Evolutionary conservation across 1,140 invertebrate genomes (phyloP), one percentile per base, ranked within the genome.

Genomic region (Megalonaias nervosa): DNA sequence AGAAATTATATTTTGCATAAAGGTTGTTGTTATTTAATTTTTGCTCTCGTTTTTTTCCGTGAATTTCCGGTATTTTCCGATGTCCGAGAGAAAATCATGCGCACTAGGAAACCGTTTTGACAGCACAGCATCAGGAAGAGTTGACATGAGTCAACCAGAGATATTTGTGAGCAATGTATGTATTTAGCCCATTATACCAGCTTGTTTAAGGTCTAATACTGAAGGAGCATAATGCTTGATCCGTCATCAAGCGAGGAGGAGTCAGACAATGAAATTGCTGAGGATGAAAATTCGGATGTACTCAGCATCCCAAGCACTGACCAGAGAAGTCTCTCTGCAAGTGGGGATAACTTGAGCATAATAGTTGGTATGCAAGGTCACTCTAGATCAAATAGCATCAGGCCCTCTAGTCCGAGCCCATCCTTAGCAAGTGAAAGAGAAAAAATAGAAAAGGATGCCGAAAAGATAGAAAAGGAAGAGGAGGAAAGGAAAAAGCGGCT

Each of bases 341-440:
- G 90, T 85, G 91, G 89, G 58, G 91, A 91, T 84, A 92, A 91
- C 79, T 83, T 91, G 73, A 92, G 91, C 85, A 87, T 90, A 62
- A 60, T 78, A 38, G 74, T 71, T 57, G 76, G 70, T 86, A 88
- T 74, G 86, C 89, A 78, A 71, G 71, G 67, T 69, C 89, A 90
- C 81, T 88, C 89, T 23, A 77, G 92, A 71, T 89, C 90, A 59
- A 90, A 90, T 88, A 94, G 94, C 76, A 92, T 95, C 79, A 92
- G 95, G 77, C 95, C 95, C 13, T 94, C 94, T 56, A 96, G 95
- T 83, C 95, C 96, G 14, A 96, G 95, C 76, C 95, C 95, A 9
- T 96, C 95, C 14, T 91, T 95, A 68, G 93, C 94, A 59, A 96
- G 95, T 62, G 95, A 96, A 81, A 95, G 95, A 85, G 88, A 89